These are phyloP conservation scores for Prunella strophiata DNA, from an alignment of 2,797 vertebrate genomes.

Conservation along the genomic window DNA sequence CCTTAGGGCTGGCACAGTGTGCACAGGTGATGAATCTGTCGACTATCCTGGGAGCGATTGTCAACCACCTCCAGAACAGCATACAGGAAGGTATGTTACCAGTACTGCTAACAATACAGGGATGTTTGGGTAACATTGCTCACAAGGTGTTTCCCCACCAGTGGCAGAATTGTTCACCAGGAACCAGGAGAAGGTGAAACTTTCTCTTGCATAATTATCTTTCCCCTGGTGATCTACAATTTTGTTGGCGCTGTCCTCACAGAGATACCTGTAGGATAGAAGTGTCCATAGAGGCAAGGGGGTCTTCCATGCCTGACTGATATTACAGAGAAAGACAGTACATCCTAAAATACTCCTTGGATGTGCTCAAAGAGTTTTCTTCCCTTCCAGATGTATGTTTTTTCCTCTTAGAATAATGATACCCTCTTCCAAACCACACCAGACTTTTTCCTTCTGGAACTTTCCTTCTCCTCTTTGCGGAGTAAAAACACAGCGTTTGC, in stretches of 20 bases:
- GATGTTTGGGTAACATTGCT: neutral
- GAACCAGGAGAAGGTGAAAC: neutral
- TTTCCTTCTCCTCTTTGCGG: neutral
- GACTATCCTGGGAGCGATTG: constrained; percentile 94
- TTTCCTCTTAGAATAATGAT: neutral
- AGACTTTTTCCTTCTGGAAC: neutral
- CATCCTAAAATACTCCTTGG: neutral
- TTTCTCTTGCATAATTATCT: neutral
- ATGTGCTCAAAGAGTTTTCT: neutral
- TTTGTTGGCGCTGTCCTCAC: neutral
- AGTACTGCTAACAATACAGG: neutral
- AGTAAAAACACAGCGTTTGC: neutral
- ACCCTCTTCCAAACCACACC: neutral
- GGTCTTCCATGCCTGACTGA: neutral
- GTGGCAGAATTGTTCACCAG: neutral
- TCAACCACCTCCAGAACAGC: constrained; percentile 96
- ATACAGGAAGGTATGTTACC: constrained; percentile 92
- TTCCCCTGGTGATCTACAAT: neutral
- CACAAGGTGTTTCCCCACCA: neutral
- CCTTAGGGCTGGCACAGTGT: constrained; percentile 94
- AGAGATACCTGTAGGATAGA: neutral
- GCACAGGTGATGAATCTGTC: constrained; percentile 97
- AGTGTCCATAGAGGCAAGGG: neutral
- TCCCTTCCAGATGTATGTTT: neutral
- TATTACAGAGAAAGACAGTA: neutral